Base-by-base conservation (phyloP, 2,888 invertebrate genomes). In the Amblyteles armatorius region DNA sequence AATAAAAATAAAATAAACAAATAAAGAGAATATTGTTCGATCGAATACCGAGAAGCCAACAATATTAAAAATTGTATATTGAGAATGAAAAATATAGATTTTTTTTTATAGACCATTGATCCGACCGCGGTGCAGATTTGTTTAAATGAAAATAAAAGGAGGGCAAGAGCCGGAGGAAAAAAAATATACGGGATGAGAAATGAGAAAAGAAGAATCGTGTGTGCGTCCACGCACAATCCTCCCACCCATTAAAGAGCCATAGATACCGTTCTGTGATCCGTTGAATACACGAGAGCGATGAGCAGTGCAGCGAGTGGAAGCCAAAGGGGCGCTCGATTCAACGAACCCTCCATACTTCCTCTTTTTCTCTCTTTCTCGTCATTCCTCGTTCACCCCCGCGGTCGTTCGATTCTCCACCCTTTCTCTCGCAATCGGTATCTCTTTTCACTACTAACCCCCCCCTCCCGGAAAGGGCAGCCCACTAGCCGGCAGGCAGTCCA, bases 401-500 rank as follows among this genome's bases (percentile, higher is more conserved):
- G 79, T 81, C 84, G 83, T 86, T 87, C 88, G 72, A 76, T 72
- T 48, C 67, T 76, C 86, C 86, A 71, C 82, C 81, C 81, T 74
- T 81, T 67, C 79, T 72, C 81, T 78, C 80, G 63, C 85, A 77
- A 79, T 85, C 85, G 72, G 60, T 60, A 60, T 85, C 85, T 82
- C 65, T 74, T 79, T 84, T 85, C 73, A 76, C 57, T 69, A 69
- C 55, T 52, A 63, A 60, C 50, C 50, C 52, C 72, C 55, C 65
- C 22, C 77, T 44, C 52, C 52, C 65, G 80, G 83, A 88, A 80
- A 76, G 76, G 77, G 82, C 72, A 40, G 40, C 40, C 40, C 79
- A 77, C 67, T 82, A 79, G 82, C 82, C 82, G 55, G 52, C 74
- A 79, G 67, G 55, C 40, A 29, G 79, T 72, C 79, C 82, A 52